These are phyloP conservation scores for Oreochromis aureus DNA, from an alignment of 2,113 vertebrate species.

Conservation along the genomic window DNA sequence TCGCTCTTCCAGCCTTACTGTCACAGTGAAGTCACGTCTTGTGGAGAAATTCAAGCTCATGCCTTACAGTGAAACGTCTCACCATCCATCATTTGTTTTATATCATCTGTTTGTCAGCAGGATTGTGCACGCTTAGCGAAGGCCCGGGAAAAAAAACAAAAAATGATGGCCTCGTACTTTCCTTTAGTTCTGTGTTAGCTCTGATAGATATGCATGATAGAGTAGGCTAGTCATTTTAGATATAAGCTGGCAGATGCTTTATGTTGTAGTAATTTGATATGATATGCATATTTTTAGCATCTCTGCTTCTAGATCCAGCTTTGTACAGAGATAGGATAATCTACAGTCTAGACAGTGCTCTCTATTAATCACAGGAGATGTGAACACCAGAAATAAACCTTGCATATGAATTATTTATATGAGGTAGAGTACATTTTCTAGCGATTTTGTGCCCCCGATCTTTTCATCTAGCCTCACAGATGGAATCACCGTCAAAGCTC, in stretches of 20 bases:
- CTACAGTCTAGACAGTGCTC: not conserved
- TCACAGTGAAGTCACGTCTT: slow-evolving; percentile 48
- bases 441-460: slow-evolving; percentile 20
- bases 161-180: not conserved
- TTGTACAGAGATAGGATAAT: not conserved
- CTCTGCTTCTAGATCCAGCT: slow-evolving; percentile 2
- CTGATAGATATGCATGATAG: slow-evolving; percentile 6
- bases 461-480: slow-evolving; percentile 13
- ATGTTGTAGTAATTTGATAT: not conserved
- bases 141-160: not conserved
- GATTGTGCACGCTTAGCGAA: slow-evolving; percentile 3
- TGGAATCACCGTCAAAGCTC: slow-evolving; percentile 35
- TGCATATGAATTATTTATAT: slow-evolving; percentile 2
- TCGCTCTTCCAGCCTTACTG: slow-evolving; percentile 51
- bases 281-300: not conserved
- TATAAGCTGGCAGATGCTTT: not conserved
- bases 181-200: not conserved
- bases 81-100: slow-evolving; percentile 46
- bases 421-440: slow-evolving; percentile 1
- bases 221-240: not conserved
- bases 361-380: slow-evolving; percentile 1
- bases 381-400: slow-evolving; percentile 13
- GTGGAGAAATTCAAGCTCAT: slow-evolving; percentile 48
- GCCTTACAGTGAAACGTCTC: slow-evolving; percentile 56
- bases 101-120: slow-evolving; percentile 34